Conservation (phyloP, 2,888 invertebrate species). For the Pristionchus fissidentatus region DNA sequence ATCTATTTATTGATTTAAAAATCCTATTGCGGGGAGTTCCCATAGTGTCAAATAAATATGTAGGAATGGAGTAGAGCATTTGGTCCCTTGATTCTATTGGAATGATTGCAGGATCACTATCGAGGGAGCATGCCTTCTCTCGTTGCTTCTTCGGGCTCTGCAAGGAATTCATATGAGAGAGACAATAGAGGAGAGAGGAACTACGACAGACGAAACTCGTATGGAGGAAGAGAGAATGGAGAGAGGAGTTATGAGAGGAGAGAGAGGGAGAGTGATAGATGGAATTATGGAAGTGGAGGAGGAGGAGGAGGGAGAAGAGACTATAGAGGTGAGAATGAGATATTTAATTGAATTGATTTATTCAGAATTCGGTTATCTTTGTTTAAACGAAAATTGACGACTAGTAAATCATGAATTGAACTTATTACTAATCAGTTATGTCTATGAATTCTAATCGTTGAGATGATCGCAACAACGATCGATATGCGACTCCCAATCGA, state of each 20-base stretch:
- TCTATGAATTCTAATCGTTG: neutral
- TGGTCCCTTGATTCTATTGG: no score
- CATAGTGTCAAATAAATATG: no score
- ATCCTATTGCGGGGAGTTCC: no score
- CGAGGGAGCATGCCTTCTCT: neutral
- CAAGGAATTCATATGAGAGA: slow-evolving; percentile 5
- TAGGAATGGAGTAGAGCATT: no score
- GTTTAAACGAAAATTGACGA: no score
- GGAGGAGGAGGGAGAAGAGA: neutral
- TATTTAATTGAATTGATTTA: no score
- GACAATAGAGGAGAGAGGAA: neutral
- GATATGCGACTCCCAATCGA: slow-evolving; percentile 18
- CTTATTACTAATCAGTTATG: neutral
- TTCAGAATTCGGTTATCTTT: no score
- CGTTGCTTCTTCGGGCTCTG: neutral
- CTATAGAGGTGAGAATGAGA: neutral
- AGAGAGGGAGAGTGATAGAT: neutral
- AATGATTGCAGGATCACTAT: neutral
- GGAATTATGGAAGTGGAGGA: neutral
- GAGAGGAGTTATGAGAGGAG: neutral
- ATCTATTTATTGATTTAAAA: no score
- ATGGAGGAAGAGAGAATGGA: neutral
- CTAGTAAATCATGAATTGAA: no score
- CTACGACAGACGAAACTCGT: neutral
- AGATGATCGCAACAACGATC: neutral